Evolutionary conservation across 2,888 invertebrate genomes (phyloP).

Genomic region (Sisyra terminalis): DNA sequence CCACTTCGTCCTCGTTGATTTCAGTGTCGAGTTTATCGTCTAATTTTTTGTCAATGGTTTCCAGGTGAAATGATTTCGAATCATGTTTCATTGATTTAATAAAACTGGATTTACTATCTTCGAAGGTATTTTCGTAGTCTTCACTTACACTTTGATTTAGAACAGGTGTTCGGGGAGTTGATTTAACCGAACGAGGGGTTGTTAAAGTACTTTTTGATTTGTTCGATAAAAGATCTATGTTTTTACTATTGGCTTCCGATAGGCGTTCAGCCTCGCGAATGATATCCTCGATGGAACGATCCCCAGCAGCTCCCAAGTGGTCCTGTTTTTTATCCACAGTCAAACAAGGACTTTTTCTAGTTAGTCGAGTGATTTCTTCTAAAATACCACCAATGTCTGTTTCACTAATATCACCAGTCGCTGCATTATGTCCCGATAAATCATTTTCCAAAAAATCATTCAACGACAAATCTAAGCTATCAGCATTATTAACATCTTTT

Average conservation of each 20-base stretch:
- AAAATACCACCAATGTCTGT: slow-evolving; percentile 51
- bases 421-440: slow-evolving; percentile 15
- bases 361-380: slow-evolving; percentile 37
- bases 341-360: slow-evolving; percentile 17
- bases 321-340: slow-evolving; percentile 18
- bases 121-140: no score
- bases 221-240: slow-evolving; percentile 25
- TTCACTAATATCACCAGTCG: slow-evolving; percentile 23
- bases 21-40: not conserved
- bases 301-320: slow-evolving; percentile 23
- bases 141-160: no score
- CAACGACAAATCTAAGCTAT: slow-evolving; percentile 20
- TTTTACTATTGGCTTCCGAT: slow-evolving; percentile 27
- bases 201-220: slow-evolving; percentile 4
- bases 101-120: no score
- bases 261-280: slow-evolving; percentile 38
- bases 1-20: slow-evolving; percentile 1
- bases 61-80: not conserved
- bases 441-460: slow-evolving; percentile 24
- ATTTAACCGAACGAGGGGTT: slow-evolving; percentile 3
- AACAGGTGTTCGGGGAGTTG: slow-evolving; percentile 5
- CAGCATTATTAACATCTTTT: slow-evolving; percentile 9
- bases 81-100: not conserved
- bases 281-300: slow-evolving; percentile 38
- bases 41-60: not conserved